Percentiles rank a stretch among this genome's conserved stretches.
phyloP scores from a whole-genome alignment of 2,888 invertebrate species.

The Sycophila texana region DNA sequence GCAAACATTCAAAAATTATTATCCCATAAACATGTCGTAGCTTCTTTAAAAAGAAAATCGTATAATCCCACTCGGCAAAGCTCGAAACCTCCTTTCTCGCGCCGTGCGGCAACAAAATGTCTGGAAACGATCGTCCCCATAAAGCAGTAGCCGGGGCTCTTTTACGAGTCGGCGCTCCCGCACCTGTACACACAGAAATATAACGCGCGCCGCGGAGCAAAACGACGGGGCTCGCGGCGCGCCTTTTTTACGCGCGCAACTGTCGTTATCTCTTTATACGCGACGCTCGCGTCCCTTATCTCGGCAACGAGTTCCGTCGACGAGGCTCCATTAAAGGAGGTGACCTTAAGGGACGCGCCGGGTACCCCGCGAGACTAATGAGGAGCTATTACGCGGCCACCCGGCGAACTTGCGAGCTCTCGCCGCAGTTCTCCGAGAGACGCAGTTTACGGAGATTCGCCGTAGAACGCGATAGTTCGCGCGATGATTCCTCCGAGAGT shows the following conservation, averaged over 20 bases:
- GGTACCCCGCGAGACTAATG: slow-evolving; percentile 62
- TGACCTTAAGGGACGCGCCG: slow-evolving; percentile 42
- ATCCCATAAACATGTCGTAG: too few relatives aligned
- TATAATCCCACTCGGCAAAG: neutral
- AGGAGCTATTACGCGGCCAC: slow-evolving; percentile 63
- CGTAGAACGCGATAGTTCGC: neutral
- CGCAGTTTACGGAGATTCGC: slow-evolving; percentile 53
- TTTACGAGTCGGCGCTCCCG: neutral
- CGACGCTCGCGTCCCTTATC: slow-evolving; percentile 9
- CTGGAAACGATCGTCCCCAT: neutral
- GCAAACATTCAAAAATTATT: too few relatives aligned
- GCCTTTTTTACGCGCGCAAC: slow-evolving; percentile 16
- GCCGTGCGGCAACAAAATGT: neutral
- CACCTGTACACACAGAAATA: neutral
- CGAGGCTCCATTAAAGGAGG: slow-evolving; percentile 39
- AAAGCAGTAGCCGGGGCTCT: neutral
- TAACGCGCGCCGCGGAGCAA: neutral
- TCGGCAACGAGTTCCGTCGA: neutral
- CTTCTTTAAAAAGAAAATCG: neutral
- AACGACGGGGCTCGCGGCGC: neutral
- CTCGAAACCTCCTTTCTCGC: neutral
- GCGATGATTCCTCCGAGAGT: neutral
- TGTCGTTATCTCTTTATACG: slow-evolving; percentile 45
- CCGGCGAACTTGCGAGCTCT: slow-evolving; percentile 25
- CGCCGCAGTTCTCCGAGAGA: slow-evolving; percentile 61